A percentile compares a stretch with the other conserved stretches of the same genome.
These are phyloP conservation scores for Zaprionus davidi DNA, from an alignment of 1,140 invertebrate species.

Conservation along the genomic window DNA sequence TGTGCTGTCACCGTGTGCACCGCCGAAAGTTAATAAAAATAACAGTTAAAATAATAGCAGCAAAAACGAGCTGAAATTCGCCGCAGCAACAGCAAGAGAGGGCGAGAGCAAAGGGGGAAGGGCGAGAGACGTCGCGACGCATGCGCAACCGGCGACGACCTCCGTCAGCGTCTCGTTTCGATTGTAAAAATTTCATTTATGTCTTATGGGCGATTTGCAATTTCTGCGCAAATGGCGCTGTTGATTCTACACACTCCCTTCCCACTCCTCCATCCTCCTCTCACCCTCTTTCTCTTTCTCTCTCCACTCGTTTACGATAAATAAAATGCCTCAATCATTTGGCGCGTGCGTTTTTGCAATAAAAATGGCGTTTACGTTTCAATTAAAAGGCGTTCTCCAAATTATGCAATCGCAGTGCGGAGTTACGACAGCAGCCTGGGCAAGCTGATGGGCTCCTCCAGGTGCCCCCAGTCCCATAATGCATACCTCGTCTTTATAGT, in stretches of 20 bases:
- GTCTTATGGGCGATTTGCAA: slow-evolving; percentile 78
- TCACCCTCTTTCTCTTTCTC: neutral
- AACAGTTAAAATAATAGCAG: slow-evolving; percentile 70
- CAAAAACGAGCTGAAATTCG: slow-evolving; percentile 10
- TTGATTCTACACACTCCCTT: slow-evolving; percentile 12
- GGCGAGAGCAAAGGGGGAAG: neutral
- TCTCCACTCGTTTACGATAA: slow-evolving; percentile 28
- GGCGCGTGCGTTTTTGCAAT: slow-evolving; percentile 75
- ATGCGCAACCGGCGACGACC: slow-evolving; percentile 45
- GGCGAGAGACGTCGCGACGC: neutral
- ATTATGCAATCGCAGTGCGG: slow-evolving; percentile 53
- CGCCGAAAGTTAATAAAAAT: slow-evolving; percentile 68
- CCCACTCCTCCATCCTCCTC: neutral
- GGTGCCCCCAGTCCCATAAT: neutral
- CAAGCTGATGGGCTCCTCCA: neutral
- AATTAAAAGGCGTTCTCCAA: slow-evolving; percentile 66
- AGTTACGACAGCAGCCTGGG: slow-evolving; percentile 9
- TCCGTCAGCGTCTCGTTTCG: slow-evolving; percentile 58
- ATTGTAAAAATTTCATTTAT: slow-evolving; percentile 83
- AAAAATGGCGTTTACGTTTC: slow-evolving; percentile 75
- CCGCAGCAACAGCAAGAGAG: neutral
- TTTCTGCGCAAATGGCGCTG: slow-evolving; percentile 69
- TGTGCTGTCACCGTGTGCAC: slow-evolving; percentile 49
- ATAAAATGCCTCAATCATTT: slow-evolving; percentile 55
- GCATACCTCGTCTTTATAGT: neutral